Evolutionary conservation across 2,113 vertebrate species (phyloP).

Genomic region (Tenebrosternarchus preto): DNA sequence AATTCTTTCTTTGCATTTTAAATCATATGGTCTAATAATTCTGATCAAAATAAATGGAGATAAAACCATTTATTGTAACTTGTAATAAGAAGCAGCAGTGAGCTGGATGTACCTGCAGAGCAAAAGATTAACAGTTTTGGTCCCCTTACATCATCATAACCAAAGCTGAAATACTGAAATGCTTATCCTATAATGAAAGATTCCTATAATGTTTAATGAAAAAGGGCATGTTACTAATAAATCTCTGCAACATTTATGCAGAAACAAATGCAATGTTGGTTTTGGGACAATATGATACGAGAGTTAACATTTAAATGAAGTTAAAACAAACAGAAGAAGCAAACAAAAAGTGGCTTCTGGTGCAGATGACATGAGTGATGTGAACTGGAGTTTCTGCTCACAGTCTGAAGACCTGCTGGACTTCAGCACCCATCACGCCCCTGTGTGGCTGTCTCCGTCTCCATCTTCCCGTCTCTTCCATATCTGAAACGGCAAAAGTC

Average conservation of each 20-base stretch:
- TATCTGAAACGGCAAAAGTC: conserved; percentile 75
- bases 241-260: background rate
- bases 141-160: background rate
- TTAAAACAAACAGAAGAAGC: too few relatives aligned
- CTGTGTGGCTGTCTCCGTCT: conserved; percentile 81
- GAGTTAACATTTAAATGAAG: background rate
- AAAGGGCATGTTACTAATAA: too few relatives aligned
- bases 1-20: background rate
- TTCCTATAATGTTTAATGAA: conserved; percentile 30
- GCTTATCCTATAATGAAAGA: background rate
- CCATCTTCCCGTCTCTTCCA: conserved; percentile 86
- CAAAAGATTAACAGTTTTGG: background rate
- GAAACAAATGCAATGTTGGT: background rate
- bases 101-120: background rate
- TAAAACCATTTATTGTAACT: too few relatives aligned
- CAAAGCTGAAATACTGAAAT: background rate
- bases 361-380: background rate
- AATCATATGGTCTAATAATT: too few relatives aligned
- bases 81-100: too few relatives aligned
- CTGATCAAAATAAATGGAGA: too few relatives aligned
- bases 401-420: background rate
- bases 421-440: conserved; percentile 69
- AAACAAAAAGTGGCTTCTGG: too few relatives aligned
- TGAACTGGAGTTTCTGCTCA: background rate
- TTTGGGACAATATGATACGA: background rate